Evolutionary conservation across 2,797 vertebrate species (phyloP), one percentile per base, ranked within the genome.

Genomic region (Schizopygopsis malacanthus): DNA sequence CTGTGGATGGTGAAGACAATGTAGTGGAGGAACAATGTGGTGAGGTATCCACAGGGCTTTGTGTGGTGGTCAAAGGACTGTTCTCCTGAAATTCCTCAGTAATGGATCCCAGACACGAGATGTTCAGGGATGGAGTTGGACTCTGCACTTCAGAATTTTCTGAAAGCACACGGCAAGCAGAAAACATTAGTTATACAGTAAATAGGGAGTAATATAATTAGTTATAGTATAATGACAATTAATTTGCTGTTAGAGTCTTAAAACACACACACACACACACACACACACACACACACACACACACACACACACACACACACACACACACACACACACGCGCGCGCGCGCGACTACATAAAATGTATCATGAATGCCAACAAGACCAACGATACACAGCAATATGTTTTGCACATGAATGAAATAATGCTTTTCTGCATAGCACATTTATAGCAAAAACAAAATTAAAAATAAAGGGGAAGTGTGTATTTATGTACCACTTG

Each of bases 51-150:
- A 89, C 92, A 88, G 89, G 87, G 89, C 90, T 87, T 88, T 88
- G 85, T 79, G 90, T 89, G 15, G 92, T 93, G 33, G 79, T 85
- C 90, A 87, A 89, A 72, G 85, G 88, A 86, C 87, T 88, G 85
- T 77, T 92, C 83, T 95, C 94, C 85, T 80, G 93, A 88, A 92
- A 73, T 91, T 97, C 96, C 92, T 97, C 96, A 10, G 93, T 92
- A 85, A 96, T 97, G 25, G 95, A 95, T 92, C 95, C 95, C 92
- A 96, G 94, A 73, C 33, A 65, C 37, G 84, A 75, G 93, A 92
- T 93, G 92, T 93, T 94, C 90, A 94, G 94, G 88, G 94, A 95
- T 86, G 94, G 91, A 88, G 90, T 89, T 81, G 95, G 92, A 93
- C 91, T 95, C 93, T 95, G 96, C 67, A 90, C 84, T 45, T 94